Evolutionary conservation across 2,888 invertebrate genomes (phyloP).

Genomic region (Agonopterix alstromeriana): DNA sequence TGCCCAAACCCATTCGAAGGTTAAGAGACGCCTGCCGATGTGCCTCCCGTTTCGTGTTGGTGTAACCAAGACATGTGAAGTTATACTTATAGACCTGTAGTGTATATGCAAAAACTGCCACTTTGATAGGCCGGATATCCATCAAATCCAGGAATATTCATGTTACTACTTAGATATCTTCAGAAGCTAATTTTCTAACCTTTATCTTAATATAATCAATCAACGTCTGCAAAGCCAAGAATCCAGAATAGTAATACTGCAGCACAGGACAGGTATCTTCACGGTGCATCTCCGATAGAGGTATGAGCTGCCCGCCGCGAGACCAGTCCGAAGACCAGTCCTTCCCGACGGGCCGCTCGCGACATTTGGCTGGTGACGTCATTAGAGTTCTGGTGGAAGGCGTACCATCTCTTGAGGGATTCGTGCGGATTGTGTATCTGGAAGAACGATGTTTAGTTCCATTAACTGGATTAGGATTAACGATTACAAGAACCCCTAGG

Average conservation of each 20-base stretch:
- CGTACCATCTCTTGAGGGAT: slow-evolving; percentile 80
- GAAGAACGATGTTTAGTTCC: slow-evolving; percentile 3
- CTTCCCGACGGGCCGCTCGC: slow-evolving; percentile 74
- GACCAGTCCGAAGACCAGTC: slow-evolving; percentile 80
- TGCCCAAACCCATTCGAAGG: no score
- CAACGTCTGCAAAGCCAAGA: slow-evolving; percentile 82
- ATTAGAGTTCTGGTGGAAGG: slow-evolving; percentile 80
- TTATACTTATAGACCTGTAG: no score
- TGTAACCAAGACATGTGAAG: no score
- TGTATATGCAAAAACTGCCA: no score
- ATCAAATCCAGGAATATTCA: no score
- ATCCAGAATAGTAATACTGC: slow-evolving; percentile 86
- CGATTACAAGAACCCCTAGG: no score
- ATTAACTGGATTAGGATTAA: no score
- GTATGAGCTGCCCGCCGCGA: slow-evolving; percentile 57
- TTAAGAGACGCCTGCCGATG: no score
- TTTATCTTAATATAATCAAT: slow-evolving; percentile 84
- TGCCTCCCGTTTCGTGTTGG: no score
- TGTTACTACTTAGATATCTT: neutral
- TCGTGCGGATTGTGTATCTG: slow-evolving; percentile 85
- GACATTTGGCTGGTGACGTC: slow-evolving; percentile 82
- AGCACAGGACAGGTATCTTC: slow-evolving; percentile 85
- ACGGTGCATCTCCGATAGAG: slow-evolving; percentile 77
- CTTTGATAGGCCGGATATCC: no score
- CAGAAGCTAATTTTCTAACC: slow-evolving; percentile 47